Base-by-base conservation (phyloP, 2,888 invertebrate genomes). In the Nymphalis polychloros region DNA sequence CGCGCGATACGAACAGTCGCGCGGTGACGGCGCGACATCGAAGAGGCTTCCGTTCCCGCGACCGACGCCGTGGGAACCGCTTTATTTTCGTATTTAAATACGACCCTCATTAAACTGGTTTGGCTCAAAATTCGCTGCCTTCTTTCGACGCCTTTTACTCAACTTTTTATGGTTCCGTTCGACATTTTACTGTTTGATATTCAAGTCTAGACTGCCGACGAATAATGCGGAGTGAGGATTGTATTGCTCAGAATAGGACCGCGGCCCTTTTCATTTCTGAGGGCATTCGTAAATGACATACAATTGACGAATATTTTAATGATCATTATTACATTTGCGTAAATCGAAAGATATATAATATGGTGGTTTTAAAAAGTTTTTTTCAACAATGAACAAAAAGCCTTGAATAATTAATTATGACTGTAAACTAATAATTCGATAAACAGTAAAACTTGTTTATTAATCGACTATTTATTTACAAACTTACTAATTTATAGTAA, bases 81-180 rank as follows among this genome's bases (percentile, higher is more conserved):
- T 88, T 89, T 89, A 90, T 90, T 91, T 89, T 90, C 91, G 84
- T 90, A 92, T 92, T 91, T 90, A 90, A 92, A 92, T 92, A 87
- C 90, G 92, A 91, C 91, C 92, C 92, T 90, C 92, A 92, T 92
- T 92, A 92, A 92, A 92, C 92, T 84, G 91, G 92, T 92, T 92
- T 88, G 83, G 84, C 84, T 91, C 88, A 91, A 92, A 90, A 92
- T 92, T 92, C 86, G 91, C 92, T 91, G 92, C 92, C 92, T 91
- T 86, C 90, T 91, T 92, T 92, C 91, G 91, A 88, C 92, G 92
- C 91, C 91, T 92, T 92, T 92, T 91, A 90, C 92, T 91, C 90
- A 87, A 89, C 89, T 90, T 92, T 92, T 92, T 92, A 89, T 91
- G 85, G 90, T 89, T 91, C 92, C 90, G 90, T 90, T 91, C 90